Evolutionary conservation across 2,888 invertebrate genomes (phyloP), one percentile per base, ranked within the genome.

Genomic region (Agonopterix arenella): DNA sequence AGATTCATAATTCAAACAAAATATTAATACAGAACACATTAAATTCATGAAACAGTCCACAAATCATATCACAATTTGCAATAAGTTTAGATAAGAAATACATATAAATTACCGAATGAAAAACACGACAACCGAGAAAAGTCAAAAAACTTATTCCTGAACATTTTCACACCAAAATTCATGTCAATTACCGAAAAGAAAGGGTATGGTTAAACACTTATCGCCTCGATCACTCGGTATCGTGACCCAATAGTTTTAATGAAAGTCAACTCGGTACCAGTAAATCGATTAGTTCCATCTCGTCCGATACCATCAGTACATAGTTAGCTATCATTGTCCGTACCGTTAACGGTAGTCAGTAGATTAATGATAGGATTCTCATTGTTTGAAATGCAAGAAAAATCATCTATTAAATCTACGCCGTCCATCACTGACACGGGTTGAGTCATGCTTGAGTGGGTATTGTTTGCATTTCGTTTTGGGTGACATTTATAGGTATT

Each of bases 241-340:
- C 68, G 66, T 79, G 80, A 73, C 80, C 80, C 73, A 78, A 80
- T 80, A 84, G 77, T 78, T 79, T 70, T 75, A 81, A 80, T 75
- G 80, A 80, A 80, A 78, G 78, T 73, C 74, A 73, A 65, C 64
- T 65, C 61, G 66, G 58, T 60, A 68, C 73, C 64, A 63, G 66
- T 66, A 73, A 80, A 83, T 81, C 80, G 83, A 83, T 83, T 82
- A 82, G 77, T 76, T 79, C 70, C 75, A 80, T 80, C 76, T 70
- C 58, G 62, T 59, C 64, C 61, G 83, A 84, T 83, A 79, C 56
- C 71, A 82, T 84, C 82, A 58, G 65, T 72, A 66, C 70, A 69
- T 78, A 77, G 83, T 80, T 75, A 80, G 73, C 75, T 70, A 83
- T 81, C 80, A 79, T 76, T 80, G 82, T 79, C 68, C 59, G 52